Evolutionary conservation across 2,113 vertebrate species (phyloP), one percentile per base, ranked within the genome.

Genomic region (Probosciger aterrimus): DNA sequence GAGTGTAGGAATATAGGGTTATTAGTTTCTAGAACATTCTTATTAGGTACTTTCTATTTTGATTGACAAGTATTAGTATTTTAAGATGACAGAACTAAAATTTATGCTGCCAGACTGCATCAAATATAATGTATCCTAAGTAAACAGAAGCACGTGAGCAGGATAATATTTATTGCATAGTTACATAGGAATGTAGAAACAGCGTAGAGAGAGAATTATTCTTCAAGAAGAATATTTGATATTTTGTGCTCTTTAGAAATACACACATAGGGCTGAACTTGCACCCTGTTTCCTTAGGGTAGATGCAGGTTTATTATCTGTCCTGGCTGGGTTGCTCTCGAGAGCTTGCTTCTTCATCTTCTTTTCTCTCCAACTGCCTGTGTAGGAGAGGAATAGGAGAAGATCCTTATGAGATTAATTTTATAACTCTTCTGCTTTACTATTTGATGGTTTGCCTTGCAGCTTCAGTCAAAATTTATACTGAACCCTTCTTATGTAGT

Each of bases 11-110:
- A 98, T 96, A 97, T 96, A 96, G 87, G 94, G 96, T 93, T 96
- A 97, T 98, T 98, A 97, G 97, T 98, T 97, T 98, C 97, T 98
- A 97, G 97, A 97, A 97, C 97, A 83, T 92, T 97, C 98, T 98
- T 97, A 98, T 97, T 97, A 97, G 94, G 95, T 83, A 93, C 96
- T 97, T 96, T 94, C 87, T 95, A 77, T 97, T 97, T 97, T 98
- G 98, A 99, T 98, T 99, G 98, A 98, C 98, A 98, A 97, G 97
- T 97, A 97, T 98, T 98, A 98, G 98, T 99, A 98, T 98, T 98
- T 98, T 97, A 98, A 97, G 97, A 97, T 97, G 97, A 98, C 97
- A 95, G 95, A 98, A 97, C 97, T 98, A 96, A 97, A 98, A 98
- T 97, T 98, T 98, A 97, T 97, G 97, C 97, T 98, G 97, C 96